Evolutionary conservation across 2,888 invertebrate genomes (phyloP).

Genomic region (Eurois occulta): DNA sequence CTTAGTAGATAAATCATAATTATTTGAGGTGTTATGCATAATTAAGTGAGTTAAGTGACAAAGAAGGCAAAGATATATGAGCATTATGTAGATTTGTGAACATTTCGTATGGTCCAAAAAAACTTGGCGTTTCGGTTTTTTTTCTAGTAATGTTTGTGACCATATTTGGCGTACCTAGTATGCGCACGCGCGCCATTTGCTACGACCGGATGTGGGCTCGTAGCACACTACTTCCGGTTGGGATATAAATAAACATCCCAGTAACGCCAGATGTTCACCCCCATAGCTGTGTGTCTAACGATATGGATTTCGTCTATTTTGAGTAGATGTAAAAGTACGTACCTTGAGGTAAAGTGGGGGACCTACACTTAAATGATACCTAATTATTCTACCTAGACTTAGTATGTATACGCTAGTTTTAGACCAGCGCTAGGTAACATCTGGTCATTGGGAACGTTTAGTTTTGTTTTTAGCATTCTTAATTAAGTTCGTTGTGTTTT

Average conservation of each 20-base stretch:
- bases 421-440: neutral
- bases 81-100: neutral
- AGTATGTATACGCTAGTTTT: neutral
- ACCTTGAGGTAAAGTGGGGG: neutral
- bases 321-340: neutral
- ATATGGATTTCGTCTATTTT: constrained; percentile 32
- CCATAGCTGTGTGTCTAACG: constrained; percentile 62
- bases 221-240: constrained; percentile 84
- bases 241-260: constrained; percentile 84
- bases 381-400: neutral
- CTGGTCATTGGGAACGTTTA: neutral
- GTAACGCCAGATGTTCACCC: constrained; percentile 84
- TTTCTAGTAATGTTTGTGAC: constrained; percentile 31
- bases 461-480: constrained; percentile 13
- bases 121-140: neutral
- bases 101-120: neutral
- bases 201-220: constrained; percentile 83
- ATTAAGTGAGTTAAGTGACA: neutral
- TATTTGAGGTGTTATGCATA: constrained; percentile 16
- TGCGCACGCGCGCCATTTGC: constrained; percentile 75
- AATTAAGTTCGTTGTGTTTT: constrained; percentile 11
- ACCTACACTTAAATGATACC: neutral
- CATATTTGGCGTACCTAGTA: constrained; percentile 58
- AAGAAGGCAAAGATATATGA: neutral
- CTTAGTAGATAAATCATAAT: constrained; percentile 8